These are phyloP conservation scores for Muscidifurax raptorellus DNA, from an alignment of 1,140 invertebrate genomes.

Conservation along the genomic window DNA sequence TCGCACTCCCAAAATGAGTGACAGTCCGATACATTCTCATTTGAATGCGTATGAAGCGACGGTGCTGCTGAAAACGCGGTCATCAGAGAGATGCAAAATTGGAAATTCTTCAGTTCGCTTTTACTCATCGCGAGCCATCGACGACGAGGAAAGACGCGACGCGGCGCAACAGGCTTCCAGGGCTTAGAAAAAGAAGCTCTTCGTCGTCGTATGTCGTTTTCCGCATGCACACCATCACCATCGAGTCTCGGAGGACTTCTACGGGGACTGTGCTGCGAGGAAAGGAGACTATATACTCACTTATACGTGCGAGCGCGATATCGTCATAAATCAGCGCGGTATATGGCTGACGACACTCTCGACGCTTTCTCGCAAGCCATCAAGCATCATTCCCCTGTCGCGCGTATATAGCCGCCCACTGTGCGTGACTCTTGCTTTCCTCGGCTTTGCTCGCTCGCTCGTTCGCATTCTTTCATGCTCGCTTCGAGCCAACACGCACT, in stretches of 20 bases:
- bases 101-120: neutral
- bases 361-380: slow-evolving; percentile 1
- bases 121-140: too few relatives aligned
- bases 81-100: slow-evolving; percentile 6
- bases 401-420: neutral
- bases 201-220: too few relatives aligned
- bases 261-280: too few relatives aligned
- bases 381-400: slow-evolving; percentile 9
- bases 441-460: neutral
- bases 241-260: neutral
- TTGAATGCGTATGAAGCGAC: neutral
- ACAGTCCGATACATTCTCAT: neutral
- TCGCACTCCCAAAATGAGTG: neutral
- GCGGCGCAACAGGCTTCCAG: neutral
- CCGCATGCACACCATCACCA: neutral
- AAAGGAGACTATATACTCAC: neutral
- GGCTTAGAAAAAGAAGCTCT: neutral
- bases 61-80: neutral
- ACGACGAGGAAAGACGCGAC: neutral
- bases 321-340: slow-evolving; percentile 25
- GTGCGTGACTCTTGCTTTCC: slow-evolving; percentile 22
- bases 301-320: neutral
- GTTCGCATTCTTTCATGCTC: neutral
- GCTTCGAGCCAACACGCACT: neutral
- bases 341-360: slow-evolving; percentile 25